These are phyloP conservation scores for Acronicta alni DNA, from an alignment of 2,888 invertebrate species.

Conservation along the genomic window DNA sequence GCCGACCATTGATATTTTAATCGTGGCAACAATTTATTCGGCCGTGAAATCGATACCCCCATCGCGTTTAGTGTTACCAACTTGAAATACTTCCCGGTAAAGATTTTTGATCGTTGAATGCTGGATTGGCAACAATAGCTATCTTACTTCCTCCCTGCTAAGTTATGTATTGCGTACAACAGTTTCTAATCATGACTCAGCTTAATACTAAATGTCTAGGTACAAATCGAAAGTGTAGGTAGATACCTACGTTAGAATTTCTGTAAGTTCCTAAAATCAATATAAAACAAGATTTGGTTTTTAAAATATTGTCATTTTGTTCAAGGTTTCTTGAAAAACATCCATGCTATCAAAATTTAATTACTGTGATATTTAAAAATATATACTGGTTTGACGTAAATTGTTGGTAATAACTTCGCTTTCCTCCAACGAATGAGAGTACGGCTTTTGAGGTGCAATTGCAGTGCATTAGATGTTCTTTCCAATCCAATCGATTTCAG, in stretches of 20 bases:
- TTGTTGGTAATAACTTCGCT: no score
- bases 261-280: no score
- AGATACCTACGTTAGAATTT: neutral
- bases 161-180: conserved; percentile 34
- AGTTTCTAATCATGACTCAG: conserved; percentile 52
- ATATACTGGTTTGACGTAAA: no score
- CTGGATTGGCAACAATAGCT: conserved; percentile 39
- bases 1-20: conserved; percentile 84
- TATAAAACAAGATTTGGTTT: no score
- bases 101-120: conserved; percentile 47
- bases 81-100: conserved; percentile 50
- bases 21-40: conserved; percentile 75
- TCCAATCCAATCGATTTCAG: no score
- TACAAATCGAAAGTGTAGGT: conserved; percentile 6
- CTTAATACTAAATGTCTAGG: conserved; percentile 3
- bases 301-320: no score
- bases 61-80: conserved; percentile 48
- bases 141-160: conserved; percentile 39
- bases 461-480: no score
- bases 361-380: no score
- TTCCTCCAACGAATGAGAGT: no score
- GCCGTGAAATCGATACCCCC: conserved; percentile 78
- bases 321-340: no score
- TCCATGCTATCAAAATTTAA: no score
- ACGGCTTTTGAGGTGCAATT: no score